A percentile compares a stretch with the other conserved stretches of the same genome.
phyloP scores from a whole-genome alignment of 1,140 invertebrate genomes.

The Lerema accius region DNA sequence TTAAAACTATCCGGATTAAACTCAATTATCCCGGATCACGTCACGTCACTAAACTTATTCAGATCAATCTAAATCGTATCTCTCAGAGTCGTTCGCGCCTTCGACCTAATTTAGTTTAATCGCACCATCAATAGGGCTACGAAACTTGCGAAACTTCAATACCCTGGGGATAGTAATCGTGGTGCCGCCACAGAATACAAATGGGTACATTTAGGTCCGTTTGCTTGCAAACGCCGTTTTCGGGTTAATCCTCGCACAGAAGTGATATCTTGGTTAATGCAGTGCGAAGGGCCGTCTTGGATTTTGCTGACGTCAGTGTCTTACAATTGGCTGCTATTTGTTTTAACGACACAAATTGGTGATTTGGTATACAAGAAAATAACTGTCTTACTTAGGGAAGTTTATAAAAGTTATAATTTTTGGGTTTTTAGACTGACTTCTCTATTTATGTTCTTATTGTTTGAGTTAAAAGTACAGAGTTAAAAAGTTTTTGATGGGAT shows the following conservation, averaged over 20 bases:
- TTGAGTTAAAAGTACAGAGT: too few relatives aligned
- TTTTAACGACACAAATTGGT: background rate
- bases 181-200: constrained; percentile 57
- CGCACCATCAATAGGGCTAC: constrained; percentile 70
- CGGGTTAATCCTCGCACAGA: constrained; percentile 44
- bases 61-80: constrained; percentile 47
- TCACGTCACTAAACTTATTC: constrained; percentile 36
- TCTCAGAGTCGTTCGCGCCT: constrained; percentile 54
- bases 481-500: too few relatives aligned
- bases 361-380: too few relatives aligned
- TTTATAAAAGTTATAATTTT: background rate
- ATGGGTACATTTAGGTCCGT: constrained; percentile 58
- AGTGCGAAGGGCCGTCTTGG: constrained; percentile 15
- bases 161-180: constrained; percentile 51
- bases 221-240: constrained; percentile 39
- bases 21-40: constrained; percentile 40
- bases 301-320: background rate
- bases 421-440: too few relatives aligned
- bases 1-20: constrained; percentile 28
- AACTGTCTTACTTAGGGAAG: background rate
- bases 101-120: constrained; percentile 71
- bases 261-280: constrained; percentile 32
- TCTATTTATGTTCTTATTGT: background rate
- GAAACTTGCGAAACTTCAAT: constrained; percentile 66
- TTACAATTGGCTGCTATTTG: constrained; percentile 10